Conservation (phyloP, 2,113 vertebrate species). For the Tachysurus fulvidraco region DNA sequence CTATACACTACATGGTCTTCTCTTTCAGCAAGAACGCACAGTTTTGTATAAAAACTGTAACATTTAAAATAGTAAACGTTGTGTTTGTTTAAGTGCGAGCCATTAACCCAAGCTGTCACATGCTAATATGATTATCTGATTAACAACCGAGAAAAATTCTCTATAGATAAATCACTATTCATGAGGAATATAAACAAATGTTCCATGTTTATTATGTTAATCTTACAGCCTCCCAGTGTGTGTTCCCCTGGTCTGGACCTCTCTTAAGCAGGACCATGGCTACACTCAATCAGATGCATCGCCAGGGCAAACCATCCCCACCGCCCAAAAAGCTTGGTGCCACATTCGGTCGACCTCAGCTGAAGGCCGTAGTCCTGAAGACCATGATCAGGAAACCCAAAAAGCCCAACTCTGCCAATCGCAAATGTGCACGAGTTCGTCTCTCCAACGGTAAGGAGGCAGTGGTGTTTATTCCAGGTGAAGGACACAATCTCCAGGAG, state of each 20-base stretch:
- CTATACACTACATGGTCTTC: background rate
- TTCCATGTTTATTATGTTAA: no score
- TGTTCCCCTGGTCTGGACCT: constrained; percentile 56
- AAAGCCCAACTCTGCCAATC: constrained; percentile 94
- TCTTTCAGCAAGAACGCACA: background rate
- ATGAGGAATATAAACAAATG: background rate
- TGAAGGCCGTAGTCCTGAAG: constrained; percentile 86
- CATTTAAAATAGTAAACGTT: background rate
- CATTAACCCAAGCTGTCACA: background rate
- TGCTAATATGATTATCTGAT: background rate
- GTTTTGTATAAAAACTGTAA: background rate
- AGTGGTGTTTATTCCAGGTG: constrained; percentile 84
- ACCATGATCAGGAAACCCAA: constrained; percentile 91
- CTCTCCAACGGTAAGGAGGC: constrained; percentile 86
- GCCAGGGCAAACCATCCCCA: constrained; percentile 67
- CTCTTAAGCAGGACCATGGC: constrained; percentile 77
- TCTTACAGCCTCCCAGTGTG: constrained; percentile 57
- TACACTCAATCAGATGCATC: constrained; percentile 94
- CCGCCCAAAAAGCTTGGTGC: constrained; percentile 50
- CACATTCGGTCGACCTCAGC: constrained; percentile 78
- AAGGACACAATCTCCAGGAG: constrained; percentile 93
- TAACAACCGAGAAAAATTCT: background rate
- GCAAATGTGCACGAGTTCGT: constrained; percentile 85
- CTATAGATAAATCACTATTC: background rate
- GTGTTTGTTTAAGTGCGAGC: background rate